These are phyloP conservation scores for Melanotus villosus DNA, from an alignment of 2,888 invertebrate genomes.

Conservation along the genomic window DNA sequence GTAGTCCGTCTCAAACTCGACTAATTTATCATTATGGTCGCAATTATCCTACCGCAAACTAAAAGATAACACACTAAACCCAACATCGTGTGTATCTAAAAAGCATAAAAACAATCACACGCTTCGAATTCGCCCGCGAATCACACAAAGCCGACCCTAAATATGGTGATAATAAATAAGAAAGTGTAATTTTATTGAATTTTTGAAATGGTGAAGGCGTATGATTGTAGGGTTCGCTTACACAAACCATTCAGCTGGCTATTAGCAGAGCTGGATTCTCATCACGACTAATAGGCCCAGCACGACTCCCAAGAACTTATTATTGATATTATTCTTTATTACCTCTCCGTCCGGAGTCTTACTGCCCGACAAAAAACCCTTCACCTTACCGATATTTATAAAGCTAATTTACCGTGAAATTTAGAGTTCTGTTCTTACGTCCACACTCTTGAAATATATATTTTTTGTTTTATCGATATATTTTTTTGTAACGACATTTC, in stretches of 20 bases:
- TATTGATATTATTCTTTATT: slow-evolving; percentile 47
- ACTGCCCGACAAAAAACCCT: slow-evolving; percentile 21
- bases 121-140: neutral
- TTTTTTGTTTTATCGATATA: too few relatives aligned
- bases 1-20: too few relatives aligned
- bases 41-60: neutral
- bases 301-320: slow-evolving; percentile 49
- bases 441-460: too few relatives aligned
- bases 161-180: slow-evolving; percentile 49
- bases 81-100: neutral
- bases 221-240: slow-evolving; percentile 50
- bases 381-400: slow-evolving; percentile 31
- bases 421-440: slow-evolving; percentile 19
- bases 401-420: slow-evolving; percentile 48
- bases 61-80: neutral
- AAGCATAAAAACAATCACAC: slow-evolving; percentile 20
- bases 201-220: slow-evolving; percentile 47
- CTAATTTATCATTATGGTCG: neutral
- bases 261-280: slow-evolving; percentile 48
- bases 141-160: neutral
- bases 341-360: slow-evolving; percentile 15
- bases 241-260: slow-evolving; percentile 37
- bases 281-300: slow-evolving; percentile 48
- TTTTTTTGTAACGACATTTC: too few relatives aligned
- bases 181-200: slow-evolving; percentile 52